Base-by-base conservation (phyloP, 2,113 vertebrate species). In the Takifugu bimaculatus region DNA sequence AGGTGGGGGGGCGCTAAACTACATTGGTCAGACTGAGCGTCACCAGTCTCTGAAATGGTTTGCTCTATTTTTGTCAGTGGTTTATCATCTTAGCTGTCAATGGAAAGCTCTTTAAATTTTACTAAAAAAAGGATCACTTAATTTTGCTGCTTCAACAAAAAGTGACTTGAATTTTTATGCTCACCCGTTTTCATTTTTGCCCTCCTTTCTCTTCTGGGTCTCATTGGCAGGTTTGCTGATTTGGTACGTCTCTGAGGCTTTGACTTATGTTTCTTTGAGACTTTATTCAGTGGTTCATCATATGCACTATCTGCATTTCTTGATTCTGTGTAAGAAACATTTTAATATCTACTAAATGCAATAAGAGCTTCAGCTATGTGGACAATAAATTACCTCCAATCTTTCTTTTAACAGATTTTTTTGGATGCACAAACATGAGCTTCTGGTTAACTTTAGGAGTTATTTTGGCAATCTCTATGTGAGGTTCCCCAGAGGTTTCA, bases 11-110 rank as follows among this genome's bases (percentile, higher is more conserved):
- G 25, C 2, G 20, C 20, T 20, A 20, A 20, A 20, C 20, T 20
- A 20, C 20, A 20, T 20, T 20, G 20, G 20, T 20, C 20, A 20
- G 20, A 20, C 25, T 54, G 45, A 51, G 62, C 54, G 44, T 50
- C 54, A 12, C 57, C 10, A 42, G 57, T 1, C 10, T 67, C 68
- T 1, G 57, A 55, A 26, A 4, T 57, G 35, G 57, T 82, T 49
- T 1, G 71, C 27, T 54, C 69, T 4, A 39, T 9, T 12, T 47
- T n/a, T 4, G 47, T 35, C 54, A 64, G 63, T 1, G 50, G 56
- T 52, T 83, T 77, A 20, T 85, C 29, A 0, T 84, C 84, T 13
- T 81, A 85, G 59, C 65, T 63, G n/a, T 79, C 75, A 26, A 70
- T 78, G 32, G 80, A 75, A 0, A 63, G 55, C 39, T 83, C 77